Evolutionary conservation across 2,113 vertebrate genomes (phyloP).

Genomic region (Chlorodrepanis virens): DNA sequence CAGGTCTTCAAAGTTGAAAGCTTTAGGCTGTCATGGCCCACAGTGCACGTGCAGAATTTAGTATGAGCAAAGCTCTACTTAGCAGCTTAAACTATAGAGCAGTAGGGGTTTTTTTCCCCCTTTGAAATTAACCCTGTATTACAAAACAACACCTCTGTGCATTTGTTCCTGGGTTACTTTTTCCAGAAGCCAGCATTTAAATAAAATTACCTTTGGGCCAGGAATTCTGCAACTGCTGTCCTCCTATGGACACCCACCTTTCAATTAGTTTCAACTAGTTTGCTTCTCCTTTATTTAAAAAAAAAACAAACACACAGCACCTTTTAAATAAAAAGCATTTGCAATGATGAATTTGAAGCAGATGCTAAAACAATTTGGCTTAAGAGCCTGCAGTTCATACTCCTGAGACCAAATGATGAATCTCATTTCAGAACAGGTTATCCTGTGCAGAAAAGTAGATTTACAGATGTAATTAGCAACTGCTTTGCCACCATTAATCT

Average conservation of each 20-base stretch:
- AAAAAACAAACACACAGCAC: background rate
- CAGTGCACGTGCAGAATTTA: background rate
- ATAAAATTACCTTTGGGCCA: background rate
- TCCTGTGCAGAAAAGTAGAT: background rate
- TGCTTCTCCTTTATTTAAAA: background rate
- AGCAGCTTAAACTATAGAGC: background rate
- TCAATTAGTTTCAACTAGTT: background rate
- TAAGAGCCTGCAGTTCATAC: background rate
- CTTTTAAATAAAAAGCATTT: background rate
- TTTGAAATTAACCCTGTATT: background rate
- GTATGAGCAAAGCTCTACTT: background rate
- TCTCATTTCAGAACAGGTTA: background rate
- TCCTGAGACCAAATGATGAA: background rate
- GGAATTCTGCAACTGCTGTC: no score
- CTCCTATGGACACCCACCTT: no score
- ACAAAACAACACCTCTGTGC: background rate
- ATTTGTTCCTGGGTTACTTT: background rate
- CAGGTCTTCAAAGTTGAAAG: background rate
- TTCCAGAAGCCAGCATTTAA: background rate
- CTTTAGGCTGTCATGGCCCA: background rate
- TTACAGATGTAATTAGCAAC: background rate
- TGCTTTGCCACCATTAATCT: background rate
- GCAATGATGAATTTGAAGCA: background rate
- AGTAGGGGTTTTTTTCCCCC: rapidly evolving
- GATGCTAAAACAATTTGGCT: background rate